These are phyloP conservation scores for Oryzaephilus surinamensis DNA, from an alignment of 1,140 invertebrate species.

Conservation along the genomic window DNA sequence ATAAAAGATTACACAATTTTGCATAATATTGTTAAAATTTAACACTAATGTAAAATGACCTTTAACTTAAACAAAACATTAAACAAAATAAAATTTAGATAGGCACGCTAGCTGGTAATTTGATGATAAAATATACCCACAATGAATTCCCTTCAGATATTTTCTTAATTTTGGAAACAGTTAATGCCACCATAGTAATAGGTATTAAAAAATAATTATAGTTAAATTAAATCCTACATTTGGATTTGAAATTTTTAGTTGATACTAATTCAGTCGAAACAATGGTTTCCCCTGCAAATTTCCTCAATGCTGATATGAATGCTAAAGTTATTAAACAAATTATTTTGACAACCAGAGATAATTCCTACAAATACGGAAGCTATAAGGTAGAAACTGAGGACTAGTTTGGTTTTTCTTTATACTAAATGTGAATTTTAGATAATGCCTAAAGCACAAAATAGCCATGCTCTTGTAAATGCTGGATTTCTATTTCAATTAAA, in stretches of 20 bases:
- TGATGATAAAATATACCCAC: constrained; percentile 64
- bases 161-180: constrained; percentile 61
- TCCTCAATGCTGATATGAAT: constrained; percentile 51
- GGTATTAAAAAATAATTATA: too few species aligned
- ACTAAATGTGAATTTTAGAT: constrained; percentile 15
- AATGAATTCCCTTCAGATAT: constrained; percentile 71
- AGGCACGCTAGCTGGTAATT: constrained; percentile 66
- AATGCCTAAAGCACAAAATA: constrained; percentile 69
- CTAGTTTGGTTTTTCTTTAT: constrained; percentile 4
- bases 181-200: constrained; percentile 53
- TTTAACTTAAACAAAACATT: too few species aligned
- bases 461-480: constrained; percentile 73
- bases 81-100: too few species aligned
- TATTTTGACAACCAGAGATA: too few species aligned
- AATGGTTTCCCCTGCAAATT: constrained; percentile 39
- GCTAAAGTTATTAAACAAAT: too few species aligned
- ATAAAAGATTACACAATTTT: too few species aligned
- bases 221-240: too few species aligned
- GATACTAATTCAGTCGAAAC: constrained; percentile 14
- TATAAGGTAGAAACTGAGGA: constrained; percentile 48
- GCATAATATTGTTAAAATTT: too few species aligned
- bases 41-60: too few species aligned
- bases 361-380: too few species aligned
- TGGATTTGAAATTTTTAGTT: too few species aligned
- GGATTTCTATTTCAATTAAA: constrained; percentile 59